Percentiles rank a stretch among this genome's conserved stretches.
These are phyloP conservation scores for Oligia strigilis DNA, from an alignment of 2,888 invertebrate species.

Conservation along the genomic window DNA sequence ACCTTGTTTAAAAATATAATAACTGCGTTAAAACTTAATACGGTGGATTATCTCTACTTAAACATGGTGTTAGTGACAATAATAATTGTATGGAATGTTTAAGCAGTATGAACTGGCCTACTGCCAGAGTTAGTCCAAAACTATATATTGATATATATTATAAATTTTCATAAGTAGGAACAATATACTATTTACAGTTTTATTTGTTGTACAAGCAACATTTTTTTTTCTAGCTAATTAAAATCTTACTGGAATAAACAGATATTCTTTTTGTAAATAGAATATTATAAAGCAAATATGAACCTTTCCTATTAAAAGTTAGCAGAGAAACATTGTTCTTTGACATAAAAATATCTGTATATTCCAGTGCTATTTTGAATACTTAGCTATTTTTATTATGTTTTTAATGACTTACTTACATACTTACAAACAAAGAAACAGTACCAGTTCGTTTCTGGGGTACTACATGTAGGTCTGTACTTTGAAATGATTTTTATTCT, in stretches of 20 bases:
- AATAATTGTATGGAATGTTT: slow-evolving; percentile 65
- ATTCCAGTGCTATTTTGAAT: slow-evolving; percentile 25
- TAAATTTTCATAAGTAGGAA: slow-evolving; percentile 62
- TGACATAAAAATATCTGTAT: slow-evolving; percentile 15
- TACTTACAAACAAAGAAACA: slow-evolving; percentile 26
- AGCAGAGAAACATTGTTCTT: background rate
- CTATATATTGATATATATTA: slow-evolving; percentile 45
- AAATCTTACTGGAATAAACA: slow-evolving; percentile 38
- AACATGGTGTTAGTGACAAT: slow-evolving; percentile 63
- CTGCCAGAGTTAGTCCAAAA: slow-evolving; percentile 51
- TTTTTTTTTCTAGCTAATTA: slow-evolving; percentile 41
- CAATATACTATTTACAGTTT: slow-evolving; percentile 63
- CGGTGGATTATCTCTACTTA: slow-evolving; percentile 65
- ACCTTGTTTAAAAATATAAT: slow-evolving; percentile 60
- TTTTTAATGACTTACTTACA: slow-evolving; percentile 51
- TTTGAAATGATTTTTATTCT: slow-evolving; percentile 6
- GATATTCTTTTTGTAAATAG: background rate
- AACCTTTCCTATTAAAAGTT: background rate
- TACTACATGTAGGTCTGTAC: slow-evolving; percentile 19
- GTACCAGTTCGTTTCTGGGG: slow-evolving; percentile 38
- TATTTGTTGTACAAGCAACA: slow-evolving; percentile 44
- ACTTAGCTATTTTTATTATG: slow-evolving; percentile 32
- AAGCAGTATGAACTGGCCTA: slow-evolving; percentile 61
- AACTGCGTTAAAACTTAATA: slow-evolving; percentile 51
- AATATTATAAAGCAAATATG: slow-evolving; percentile 3